These are phyloP conservation scores for Cataglyphis hispanica DNA, from an alignment of 1,140 invertebrate species.

Conservation along the genomic window DNA sequence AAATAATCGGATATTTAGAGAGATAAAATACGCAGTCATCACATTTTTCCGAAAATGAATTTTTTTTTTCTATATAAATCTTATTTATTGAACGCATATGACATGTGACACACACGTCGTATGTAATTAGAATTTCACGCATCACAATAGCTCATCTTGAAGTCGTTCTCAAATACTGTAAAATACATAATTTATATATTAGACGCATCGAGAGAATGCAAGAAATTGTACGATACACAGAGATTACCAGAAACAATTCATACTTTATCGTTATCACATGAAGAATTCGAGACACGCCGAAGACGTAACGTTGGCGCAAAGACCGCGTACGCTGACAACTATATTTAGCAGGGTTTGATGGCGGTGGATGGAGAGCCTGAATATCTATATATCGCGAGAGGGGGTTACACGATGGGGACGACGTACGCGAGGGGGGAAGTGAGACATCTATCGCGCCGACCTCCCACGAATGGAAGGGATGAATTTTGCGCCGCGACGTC, in stretches of 20 bases:
- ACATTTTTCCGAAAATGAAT: conserved; percentile 18
- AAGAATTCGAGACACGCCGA: conserved; percentile 11
- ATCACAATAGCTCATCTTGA: not conserved
- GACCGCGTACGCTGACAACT: conserved; percentile 13
- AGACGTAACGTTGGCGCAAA: not conserved
- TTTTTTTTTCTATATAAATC: not conserved
- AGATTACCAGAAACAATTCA: not conserved
- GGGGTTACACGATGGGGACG: conserved; percentile 10
- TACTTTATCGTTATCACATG: not conserved
- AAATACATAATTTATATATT: not conserved
- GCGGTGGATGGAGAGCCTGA: conserved; percentile 61
- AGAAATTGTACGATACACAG: not conserved
- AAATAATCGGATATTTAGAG: not conserved
- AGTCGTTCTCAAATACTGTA: not conserved
- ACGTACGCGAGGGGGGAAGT: conserved; percentile 36
- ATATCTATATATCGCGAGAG: conserved; percentile 43
- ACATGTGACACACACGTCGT: not conserved
- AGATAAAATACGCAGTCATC: not conserved
- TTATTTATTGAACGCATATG: not conserved
- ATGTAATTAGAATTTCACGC: not conserved
- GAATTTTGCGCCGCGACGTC: conserved; percentile 76
- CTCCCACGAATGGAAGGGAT: conserved; percentile 66
- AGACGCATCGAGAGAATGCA: not conserved
- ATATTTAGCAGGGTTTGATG: conserved; percentile 42
- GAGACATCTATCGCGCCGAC: conserved; percentile 57